Conservation (phyloP, 2,113 vertebrate species). For the Takifugu flavidus region DNA sequence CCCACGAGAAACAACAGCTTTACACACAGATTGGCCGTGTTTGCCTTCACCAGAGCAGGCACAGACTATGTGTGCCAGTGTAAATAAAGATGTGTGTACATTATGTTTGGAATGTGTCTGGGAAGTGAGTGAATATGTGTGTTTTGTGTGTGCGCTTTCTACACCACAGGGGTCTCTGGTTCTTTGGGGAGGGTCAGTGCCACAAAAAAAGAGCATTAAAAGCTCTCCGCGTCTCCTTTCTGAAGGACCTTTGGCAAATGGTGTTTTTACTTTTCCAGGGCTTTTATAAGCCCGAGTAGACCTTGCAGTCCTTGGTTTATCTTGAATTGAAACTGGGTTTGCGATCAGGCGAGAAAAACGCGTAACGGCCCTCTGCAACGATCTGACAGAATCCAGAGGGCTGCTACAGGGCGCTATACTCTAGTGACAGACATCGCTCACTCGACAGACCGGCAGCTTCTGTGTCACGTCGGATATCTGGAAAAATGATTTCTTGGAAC, state of each 20-base stretch:
- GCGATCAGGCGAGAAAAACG: neutral
- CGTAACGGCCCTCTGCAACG: neutral
- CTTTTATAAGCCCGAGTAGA: neutral
- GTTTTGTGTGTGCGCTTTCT: neutral
- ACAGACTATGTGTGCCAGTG: slow-evolving; percentile 16
- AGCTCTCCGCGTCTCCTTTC: neutral
- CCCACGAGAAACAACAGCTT: slow-evolving; percentile 9
- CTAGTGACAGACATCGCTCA: neutral
- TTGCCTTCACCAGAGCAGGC: slow-evolving; percentile 17
- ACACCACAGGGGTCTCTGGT: too few species aligned
- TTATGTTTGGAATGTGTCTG: neutral
- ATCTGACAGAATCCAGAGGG: neutral
- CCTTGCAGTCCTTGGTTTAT: neutral
- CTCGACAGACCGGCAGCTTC: neutral
- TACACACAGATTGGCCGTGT: slow-evolving; percentile 22
- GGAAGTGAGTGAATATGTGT: neutral
- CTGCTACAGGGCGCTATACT: neutral
- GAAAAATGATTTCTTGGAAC: too few species aligned
- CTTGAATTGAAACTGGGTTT: neutral
- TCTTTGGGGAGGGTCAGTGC: neutral
- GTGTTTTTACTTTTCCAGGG: too few species aligned
- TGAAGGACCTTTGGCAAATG: too few species aligned
- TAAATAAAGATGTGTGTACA: slow-evolving; percentile 25
- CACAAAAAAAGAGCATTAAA: neutral
- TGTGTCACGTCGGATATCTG: too few species aligned